Conservation (phyloP, 2,797 vertebrate genomes). For the Manis javanica region DNA sequence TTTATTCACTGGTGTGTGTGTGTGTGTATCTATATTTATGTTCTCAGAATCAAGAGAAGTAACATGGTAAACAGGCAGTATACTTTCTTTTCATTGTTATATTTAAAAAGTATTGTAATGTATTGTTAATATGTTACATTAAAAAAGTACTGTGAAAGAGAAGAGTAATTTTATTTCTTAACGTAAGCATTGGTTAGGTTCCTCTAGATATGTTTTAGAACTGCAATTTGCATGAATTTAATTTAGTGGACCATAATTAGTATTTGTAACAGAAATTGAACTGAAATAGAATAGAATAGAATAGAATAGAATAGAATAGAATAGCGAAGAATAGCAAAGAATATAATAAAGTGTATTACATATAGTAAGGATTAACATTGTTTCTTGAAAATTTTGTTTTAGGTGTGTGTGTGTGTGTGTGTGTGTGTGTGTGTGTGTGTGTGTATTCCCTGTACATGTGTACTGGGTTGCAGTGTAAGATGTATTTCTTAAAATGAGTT, state of each 20-base stretch:
- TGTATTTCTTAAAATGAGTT: slow-evolving; percentile 37
- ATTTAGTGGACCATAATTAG: background rate
- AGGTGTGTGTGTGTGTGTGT: background rate
- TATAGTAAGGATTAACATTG: background rate
- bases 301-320: background rate
- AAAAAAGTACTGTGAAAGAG: slow-evolving; percentile 9
- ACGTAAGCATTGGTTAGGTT: background rate
- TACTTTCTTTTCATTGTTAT: slow-evolving; percentile 49
- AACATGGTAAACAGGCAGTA: background rate
- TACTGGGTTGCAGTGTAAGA: background rate
- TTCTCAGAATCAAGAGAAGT: slow-evolving; percentile 31
- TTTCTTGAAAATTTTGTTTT: slow-evolving; percentile 54
- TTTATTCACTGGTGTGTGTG: background rate
- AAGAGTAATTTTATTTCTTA: slow-evolving; percentile 48
- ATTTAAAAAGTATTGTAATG: slow-evolving; percentile 20
- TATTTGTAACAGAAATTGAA: slow-evolving; percentile 51
- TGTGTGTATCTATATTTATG: background rate
- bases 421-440: background rate
- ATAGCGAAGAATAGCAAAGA: background rate
- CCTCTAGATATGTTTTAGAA: background rate
- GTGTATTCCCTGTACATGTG: background rate
- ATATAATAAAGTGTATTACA: background rate
- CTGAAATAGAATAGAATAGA: slow-evolving; percentile 5
- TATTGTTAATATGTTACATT: background rate
- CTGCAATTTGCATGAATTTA: background rate